Percentiles rank a stretch among this genome's conserved stretches.
These are phyloP conservation scores for Chaetophractus vellerosus DNA, from an alignment of 2,797 vertebrate genomes.

Conservation along the genomic window DNA sequence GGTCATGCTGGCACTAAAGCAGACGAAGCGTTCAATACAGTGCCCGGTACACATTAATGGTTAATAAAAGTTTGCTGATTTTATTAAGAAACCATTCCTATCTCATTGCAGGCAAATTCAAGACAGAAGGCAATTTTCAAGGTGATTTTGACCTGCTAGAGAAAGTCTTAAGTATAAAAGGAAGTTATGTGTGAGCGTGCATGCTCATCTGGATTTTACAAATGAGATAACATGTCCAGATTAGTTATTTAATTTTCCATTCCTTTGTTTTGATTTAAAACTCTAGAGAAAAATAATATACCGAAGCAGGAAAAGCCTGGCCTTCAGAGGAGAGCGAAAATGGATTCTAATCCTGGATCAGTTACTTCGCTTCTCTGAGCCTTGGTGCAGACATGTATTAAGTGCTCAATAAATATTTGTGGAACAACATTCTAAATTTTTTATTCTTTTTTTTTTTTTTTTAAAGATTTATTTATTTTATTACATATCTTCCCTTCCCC, in stretches of 20 bases:
- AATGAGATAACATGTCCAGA: neutral
- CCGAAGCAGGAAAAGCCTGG: neutral
- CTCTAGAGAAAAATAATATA: neutral
- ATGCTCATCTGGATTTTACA: slow-evolving; percentile 23
- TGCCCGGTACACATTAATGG: neutral
- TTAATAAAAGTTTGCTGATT: neutral
- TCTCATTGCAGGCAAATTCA: neutral
- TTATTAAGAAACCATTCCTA: neutral
- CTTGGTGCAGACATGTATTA: neutral
- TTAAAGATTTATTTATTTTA: too few species aligned
- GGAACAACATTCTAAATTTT: slow-evolving; percentile 19
- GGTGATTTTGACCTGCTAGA: slow-evolving; percentile 38
- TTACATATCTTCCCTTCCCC: too few species aligned
- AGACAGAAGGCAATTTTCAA: neutral
- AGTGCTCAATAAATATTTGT: slow-evolving; percentile 48
- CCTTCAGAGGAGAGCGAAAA: slow-evolving; percentile 23
- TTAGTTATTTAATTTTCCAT: slow-evolving; percentile 46
- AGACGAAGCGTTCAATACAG: neutral
- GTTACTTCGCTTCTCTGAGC: slow-evolving; percentile 29
- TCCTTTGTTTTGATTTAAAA: slow-evolving; percentile 44
- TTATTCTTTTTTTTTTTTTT: neutral
- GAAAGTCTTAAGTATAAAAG: neutral
- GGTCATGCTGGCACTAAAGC: neutral
- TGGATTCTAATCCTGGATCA: slow-evolving; percentile 14
- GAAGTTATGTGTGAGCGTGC: neutral